These are phyloP conservation scores for Distichodus sexfasciatus DNA, from an alignment of 2,797 vertebrate species.

Conservation along the genomic window DNA sequence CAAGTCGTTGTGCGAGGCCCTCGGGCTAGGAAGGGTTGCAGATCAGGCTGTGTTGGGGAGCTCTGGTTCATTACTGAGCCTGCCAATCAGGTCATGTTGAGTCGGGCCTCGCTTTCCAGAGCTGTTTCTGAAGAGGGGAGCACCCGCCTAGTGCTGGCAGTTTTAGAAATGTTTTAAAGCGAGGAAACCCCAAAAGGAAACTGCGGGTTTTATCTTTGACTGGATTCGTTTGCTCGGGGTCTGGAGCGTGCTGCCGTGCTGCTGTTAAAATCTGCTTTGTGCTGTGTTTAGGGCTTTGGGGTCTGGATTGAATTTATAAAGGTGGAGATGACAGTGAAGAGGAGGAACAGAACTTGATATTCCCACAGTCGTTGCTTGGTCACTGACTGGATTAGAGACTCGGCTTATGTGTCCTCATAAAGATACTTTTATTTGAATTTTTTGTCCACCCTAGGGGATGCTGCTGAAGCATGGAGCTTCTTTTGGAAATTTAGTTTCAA, in stretches of 20 bases:
- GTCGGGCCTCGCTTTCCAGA: neutral
- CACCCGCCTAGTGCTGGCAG: too few relatives aligned
- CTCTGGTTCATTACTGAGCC: neutral
- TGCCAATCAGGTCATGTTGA: constrained; percentile 3
- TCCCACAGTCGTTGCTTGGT: too few relatives aligned
- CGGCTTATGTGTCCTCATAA: too few relatives aligned
- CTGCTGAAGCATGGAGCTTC: too few relatives aligned
- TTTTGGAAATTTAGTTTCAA: too few relatives aligned
- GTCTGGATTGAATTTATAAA: too few relatives aligned
- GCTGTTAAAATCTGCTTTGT: neutral
- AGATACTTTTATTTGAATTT: too few relatives aligned
- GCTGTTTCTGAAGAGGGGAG: neutral
- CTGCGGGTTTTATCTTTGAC: neutral
- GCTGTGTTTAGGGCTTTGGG: too few relatives aligned
- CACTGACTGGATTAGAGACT: too few relatives aligned
- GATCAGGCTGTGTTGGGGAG: neutral
- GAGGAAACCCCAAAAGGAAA: neutral
- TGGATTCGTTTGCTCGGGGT: neutral
- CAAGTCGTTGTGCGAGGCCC: neutral
- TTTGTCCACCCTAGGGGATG: too few relatives aligned
- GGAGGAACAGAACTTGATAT: too few relatives aligned
- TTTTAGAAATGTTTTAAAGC: constrained; percentile 8
- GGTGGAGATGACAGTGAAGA: too few relatives aligned
- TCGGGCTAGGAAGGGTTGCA: constrained; percentile 8
- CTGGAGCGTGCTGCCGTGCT: neutral